Conservation (phyloP, 2,113 vertebrate genomes). For the Marmota flaviventris region DNA sequence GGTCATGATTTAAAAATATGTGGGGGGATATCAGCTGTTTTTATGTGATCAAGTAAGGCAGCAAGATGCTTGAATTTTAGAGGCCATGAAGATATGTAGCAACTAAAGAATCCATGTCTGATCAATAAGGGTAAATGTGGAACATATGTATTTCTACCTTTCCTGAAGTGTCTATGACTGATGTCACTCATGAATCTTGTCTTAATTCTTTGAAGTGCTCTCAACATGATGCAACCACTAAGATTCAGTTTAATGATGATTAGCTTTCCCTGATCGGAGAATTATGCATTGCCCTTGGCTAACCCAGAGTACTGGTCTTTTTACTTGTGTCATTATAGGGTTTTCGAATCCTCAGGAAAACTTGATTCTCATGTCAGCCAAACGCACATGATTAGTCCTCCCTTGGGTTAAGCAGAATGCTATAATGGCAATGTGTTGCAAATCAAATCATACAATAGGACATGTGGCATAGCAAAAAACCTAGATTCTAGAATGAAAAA, state of each 20-base stretch:
- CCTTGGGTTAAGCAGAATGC: not conserved
- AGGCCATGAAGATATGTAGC: not conserved
- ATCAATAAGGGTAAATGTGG: not conserved
- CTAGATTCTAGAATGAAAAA: not conserved
- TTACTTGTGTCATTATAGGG: not conserved
- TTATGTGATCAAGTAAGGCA: not conserved
- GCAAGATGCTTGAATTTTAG: not conserved
- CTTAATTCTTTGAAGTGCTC: not conserved
- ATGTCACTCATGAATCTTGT: not conserved
- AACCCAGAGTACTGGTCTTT: not conserved
- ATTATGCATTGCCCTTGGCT: not conserved
- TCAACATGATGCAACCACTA: not conserved
- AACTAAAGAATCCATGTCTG: not conserved
- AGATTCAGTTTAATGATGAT: not conserved
- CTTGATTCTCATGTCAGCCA: not conserved
- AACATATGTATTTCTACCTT: not conserved
- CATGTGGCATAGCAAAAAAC: not conserved
- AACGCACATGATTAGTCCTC: not conserved
- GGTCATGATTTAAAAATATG: not conserved
- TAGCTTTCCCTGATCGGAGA: not conserved
- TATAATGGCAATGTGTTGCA: not conserved
- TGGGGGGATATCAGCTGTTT: not conserved
- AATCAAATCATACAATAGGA: not conserved
- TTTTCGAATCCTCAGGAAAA: not conserved
- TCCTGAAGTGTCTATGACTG: not conserved